phyloP scores from a whole-genome alignment of 2,797 vertebrate genomes.

The Poecilia gillii region DNA sequence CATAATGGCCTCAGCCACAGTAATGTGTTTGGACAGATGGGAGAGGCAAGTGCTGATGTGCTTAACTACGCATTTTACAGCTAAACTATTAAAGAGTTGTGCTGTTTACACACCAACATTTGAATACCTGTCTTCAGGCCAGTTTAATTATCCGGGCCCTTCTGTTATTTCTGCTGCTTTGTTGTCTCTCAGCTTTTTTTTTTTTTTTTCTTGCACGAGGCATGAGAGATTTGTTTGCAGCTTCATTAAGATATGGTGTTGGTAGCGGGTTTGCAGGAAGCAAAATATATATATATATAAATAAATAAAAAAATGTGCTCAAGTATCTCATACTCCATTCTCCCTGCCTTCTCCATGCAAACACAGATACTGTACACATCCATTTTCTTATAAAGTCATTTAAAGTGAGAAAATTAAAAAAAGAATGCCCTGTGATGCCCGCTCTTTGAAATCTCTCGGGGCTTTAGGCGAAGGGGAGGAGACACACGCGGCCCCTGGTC shows the following conservation, averaged over 20 bases:
- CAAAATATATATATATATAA: conserved; percentile 1
- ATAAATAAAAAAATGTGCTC: conserved; percentile 53
- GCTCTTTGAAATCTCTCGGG: conserved; percentile 81
- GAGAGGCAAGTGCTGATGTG: conserved; percentile 82
- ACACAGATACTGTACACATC: conserved; percentile 76
- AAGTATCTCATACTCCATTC: conserved; percentile 68
- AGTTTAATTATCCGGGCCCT: conserved; percentile 88
- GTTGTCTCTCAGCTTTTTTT: conserved; percentile 78
- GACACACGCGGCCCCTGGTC: conserved; percentile 50
- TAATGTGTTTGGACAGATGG: conserved; percentile 86
- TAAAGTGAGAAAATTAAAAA: conserved; percentile 75
- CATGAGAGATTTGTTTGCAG: conserved; percentile 82
- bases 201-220: conserved; percentile 54
- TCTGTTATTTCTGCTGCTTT: conserved; percentile 85
- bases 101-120: conserved; percentile 87
- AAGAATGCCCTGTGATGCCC: conserved; percentile 74
- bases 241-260: conserved; percentile 83
- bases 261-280: conserved; percentile 61
- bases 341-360: conserved; percentile 55
- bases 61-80: conserved; percentile 88
- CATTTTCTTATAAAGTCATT: conserved; percentile 78
- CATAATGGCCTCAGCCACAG: conserved; percentile 74
- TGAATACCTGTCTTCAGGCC: conserved; percentile 88
- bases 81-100: conserved; percentile 87
- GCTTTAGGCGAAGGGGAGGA: conserved; percentile 74